Conservation (phyloP, 1,140 invertebrate species). For the Penaeus chinensis region DNA sequence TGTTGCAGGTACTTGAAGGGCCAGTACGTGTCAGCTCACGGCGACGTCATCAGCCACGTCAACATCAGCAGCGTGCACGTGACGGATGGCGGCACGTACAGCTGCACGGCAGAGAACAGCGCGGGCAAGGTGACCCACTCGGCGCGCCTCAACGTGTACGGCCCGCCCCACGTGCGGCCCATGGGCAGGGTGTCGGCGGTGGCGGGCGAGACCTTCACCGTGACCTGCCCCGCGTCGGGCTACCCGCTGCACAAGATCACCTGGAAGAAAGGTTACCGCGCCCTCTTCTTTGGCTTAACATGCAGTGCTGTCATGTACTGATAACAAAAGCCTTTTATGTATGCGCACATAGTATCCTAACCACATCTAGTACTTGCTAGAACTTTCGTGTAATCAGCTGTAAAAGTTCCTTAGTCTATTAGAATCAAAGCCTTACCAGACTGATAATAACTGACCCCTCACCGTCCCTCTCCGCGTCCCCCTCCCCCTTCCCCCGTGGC, state of each 20-base stretch:
- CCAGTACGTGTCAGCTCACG: constrained; percentile 53
- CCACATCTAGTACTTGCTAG: no score
- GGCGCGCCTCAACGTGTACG: constrained; percentile 90
- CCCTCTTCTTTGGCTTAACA: not conserved
- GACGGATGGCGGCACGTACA: constrained; percentile 69
- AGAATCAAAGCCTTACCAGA: not conserved
- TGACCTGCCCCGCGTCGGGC: constrained; percentile 70
- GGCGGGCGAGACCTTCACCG: constrained; percentile 67
- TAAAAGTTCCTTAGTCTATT: not conserved
- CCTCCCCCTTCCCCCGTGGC: not conserved
- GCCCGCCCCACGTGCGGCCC: constrained; percentile 69
- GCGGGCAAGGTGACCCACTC: constrained; percentile 67
- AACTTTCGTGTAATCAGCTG: no score
- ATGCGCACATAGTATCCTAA: no score
- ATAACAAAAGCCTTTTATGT: no score
- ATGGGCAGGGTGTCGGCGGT: constrained; percentile 70
- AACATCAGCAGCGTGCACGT: constrained; percentile 67
- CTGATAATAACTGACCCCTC: not conserved
- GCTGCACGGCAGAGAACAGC: constrained; percentile 69
- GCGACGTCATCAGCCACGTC: constrained; percentile 51
- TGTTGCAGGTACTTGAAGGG: constrained; percentile 70
- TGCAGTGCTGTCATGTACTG: no score
- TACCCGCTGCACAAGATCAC: constrained; percentile 70
- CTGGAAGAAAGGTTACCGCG: constrained; percentile 70
- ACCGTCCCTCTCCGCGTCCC: no score